phyloP scores from a whole-genome alignment of 1,140 invertebrate genomes.

The Agrilus planipennis region DNA sequence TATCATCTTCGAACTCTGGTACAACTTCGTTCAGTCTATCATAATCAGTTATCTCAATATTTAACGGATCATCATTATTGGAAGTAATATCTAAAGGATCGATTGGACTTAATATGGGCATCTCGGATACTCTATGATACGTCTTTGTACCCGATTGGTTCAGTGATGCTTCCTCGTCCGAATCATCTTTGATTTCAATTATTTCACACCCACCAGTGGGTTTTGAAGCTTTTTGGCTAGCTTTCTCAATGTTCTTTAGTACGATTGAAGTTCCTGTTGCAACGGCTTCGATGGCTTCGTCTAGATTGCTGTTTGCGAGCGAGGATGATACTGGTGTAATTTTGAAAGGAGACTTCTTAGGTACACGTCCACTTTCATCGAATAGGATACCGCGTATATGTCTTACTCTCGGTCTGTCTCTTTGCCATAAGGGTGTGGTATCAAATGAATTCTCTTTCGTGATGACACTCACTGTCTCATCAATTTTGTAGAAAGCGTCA shows the following conservation, averaged over 20 bases:
- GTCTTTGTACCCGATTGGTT: not conserved
- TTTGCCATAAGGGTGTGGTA: conserved; percentile 47
- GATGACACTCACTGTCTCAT: conserved; percentile 10
- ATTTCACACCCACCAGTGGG: too few species aligned
- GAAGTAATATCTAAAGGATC: too few species aligned
- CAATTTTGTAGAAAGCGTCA: conserved; percentile 21
- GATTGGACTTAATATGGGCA: too few species aligned
- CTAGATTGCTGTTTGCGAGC: not conserved
- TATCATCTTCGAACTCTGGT: too few species aligned
- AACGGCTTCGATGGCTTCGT: conserved; percentile 1
- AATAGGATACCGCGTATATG: conserved; percentile 49
- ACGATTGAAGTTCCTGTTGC: not conserved
- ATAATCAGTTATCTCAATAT: too few species aligned
- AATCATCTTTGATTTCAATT: conserved; percentile 3
- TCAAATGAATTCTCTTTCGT: conserved; percentile 35
- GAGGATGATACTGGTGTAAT: too few species aligned
- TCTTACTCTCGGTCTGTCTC: conserved; percentile 36
- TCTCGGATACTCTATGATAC: too few species aligned
- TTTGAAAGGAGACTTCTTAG: conserved; percentile 3
- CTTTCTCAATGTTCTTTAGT: not conserved
- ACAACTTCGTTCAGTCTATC: too few species aligned
- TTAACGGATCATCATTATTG: too few species aligned
- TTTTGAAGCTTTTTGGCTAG: not conserved
- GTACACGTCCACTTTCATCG: conserved; percentile 29
- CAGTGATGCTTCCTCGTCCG: not conserved